phyloP scores from a whole-genome alignment of 2,113 vertebrate species.

The Lampris megalopsis region DNA sequence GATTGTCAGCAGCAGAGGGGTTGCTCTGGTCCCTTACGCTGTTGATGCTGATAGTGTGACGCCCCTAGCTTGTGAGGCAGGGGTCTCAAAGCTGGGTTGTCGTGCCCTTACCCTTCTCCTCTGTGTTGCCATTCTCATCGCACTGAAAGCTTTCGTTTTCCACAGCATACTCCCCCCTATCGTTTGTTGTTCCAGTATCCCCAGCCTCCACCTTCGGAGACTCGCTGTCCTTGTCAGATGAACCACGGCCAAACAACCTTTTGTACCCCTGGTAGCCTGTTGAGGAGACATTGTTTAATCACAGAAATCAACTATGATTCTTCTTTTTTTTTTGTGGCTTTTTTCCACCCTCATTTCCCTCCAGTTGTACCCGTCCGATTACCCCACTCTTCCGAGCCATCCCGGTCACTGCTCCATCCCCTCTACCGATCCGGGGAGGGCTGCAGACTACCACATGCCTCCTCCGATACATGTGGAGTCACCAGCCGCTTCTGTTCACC shows the following conservation, averaged over 20 bases:
- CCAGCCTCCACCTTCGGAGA: slow-evolving; percentile 35
- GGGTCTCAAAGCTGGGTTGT: slow-evolving; percentile 66
- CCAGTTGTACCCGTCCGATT: too few relatives aligned
- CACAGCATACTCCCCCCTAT: slow-evolving; percentile 28
- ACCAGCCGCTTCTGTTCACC: too few relatives aligned
- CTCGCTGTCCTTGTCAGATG: slow-evolving; percentile 40
- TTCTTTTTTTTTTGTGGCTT: too few relatives aligned
- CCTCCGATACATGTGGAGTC: too few relatives aligned
- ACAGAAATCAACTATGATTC: neutral
- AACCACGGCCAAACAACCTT: slow-evolving; percentile 12
- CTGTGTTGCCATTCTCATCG: slow-evolving; percentile 60
- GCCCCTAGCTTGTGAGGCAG: neutral
- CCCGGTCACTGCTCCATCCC: too few relatives aligned
- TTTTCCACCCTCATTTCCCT: too few relatives aligned
- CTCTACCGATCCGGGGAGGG: too few relatives aligned
- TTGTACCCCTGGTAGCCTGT: slow-evolving; percentile 85
- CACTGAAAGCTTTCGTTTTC: slow-evolving; percentile 82
- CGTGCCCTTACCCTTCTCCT: slow-evolving; percentile 30
- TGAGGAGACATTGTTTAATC: slow-evolving; percentile 18
- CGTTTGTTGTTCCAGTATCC: slow-evolving; percentile 20
- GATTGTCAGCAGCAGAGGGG: neutral
- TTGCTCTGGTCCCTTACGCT: neutral
- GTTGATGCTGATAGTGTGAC: slow-evolving; percentile 1
- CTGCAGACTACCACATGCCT: too few relatives aligned
- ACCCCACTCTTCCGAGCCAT: too few relatives aligned